Percentiles rank a stretch among this genome's conserved stretches.
These are phyloP conservation scores for Eriocheir sinensis DNA, from an alignment of 1,140 invertebrate species.

Conservation along the genomic window DNA sequence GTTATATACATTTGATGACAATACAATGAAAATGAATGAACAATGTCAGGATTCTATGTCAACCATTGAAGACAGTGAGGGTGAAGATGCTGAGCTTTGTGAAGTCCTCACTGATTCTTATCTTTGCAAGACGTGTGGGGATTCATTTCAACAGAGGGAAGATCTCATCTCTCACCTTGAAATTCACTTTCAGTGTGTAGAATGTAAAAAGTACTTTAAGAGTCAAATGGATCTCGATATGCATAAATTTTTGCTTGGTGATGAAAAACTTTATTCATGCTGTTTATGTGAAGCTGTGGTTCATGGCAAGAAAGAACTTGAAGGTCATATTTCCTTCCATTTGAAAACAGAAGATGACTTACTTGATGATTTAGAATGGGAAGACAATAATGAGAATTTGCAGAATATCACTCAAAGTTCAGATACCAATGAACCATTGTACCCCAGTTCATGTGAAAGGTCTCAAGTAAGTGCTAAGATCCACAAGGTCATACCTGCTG, in stretches of 20 bases:
- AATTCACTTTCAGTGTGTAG: neutral
- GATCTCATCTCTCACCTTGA: neutral
- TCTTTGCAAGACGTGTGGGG: neutral
- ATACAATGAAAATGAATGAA: neutral
- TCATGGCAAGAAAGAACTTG: constrained; percentile 36
- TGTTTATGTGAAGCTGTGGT: neutral
- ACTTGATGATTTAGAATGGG: neutral
- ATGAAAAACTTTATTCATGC: neutral
- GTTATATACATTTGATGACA: neutral
- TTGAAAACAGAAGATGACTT: neutral
- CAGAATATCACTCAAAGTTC: neutral
- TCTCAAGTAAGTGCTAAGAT: neutral
- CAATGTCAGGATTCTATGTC: neutral
- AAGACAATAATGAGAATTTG: neutral
- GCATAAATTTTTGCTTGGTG: constrained; percentile 13
- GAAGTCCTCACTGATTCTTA: neutral
- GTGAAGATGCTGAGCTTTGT: neutral
- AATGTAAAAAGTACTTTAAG: constrained; percentile 28
- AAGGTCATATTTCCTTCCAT: neutral
- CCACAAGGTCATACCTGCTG: constrained; percentile 32
- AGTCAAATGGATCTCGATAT: neutral
- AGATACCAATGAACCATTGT: neutral
- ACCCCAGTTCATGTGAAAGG: neutral
- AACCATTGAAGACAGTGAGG: neutral
- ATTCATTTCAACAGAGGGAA: neutral